These are phyloP conservation scores for Mus spicilegus DNA, from an alignment of 2,113 vertebrate species.

Conservation along the genomic window DNA sequence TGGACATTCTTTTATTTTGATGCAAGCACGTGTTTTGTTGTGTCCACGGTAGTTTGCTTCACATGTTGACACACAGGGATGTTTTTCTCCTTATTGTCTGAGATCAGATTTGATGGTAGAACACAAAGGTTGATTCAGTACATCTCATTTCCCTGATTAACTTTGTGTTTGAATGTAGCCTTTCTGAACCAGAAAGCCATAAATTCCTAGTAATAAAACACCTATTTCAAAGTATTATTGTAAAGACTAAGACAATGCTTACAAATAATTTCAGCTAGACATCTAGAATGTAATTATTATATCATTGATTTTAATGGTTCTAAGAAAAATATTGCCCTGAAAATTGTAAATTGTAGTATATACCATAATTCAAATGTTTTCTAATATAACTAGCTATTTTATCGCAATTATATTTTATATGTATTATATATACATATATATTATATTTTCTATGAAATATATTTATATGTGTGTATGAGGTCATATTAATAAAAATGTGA, in stretches of 20 bases:
- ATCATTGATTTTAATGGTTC: background rate
- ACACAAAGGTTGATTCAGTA: background rate
- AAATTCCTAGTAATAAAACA: background rate
- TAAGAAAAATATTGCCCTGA: background rate
- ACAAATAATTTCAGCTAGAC: background rate
- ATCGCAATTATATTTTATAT: background rate
- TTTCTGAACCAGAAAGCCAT: background rate
- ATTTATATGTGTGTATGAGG: background rate
- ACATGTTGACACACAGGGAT: background rate
- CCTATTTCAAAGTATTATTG: background rate
- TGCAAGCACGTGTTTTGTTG: background rate
- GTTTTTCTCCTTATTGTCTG: background rate
- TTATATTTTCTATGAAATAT: background rate
- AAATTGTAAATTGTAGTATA: background rate
- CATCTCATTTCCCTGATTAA: background rate
- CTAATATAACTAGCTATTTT: background rate
- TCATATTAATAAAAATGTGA: background rate
- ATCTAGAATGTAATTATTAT: background rate
- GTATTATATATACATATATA: background rate
- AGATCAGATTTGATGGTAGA: background rate
- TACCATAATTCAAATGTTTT: background rate
- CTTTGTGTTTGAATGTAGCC: background rate
- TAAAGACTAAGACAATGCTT: background rate
- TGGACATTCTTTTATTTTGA: constrained; percentile 17
- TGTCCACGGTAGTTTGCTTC: background rate